Evolutionary conservation across 2,888 invertebrate genomes (phyloP), one percentile per base, ranked within the genome.

Genomic region (Phaedon cochleariae): DNA sequence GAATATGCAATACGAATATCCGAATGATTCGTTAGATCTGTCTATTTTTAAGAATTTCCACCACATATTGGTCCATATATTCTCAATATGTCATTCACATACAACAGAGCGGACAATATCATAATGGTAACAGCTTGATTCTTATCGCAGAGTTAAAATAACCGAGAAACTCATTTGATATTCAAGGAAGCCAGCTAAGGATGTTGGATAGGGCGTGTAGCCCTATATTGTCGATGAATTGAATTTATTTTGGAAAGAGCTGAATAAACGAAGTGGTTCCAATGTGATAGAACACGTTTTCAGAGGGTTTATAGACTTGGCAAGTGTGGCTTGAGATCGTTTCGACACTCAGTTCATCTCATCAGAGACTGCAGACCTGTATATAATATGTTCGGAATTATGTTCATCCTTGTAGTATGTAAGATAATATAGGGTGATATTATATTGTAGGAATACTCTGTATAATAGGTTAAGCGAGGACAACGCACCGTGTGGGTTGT

Each of bases 211-310:
- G 58, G 45, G 31, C 68, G 49, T 55, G 61, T 54, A 48, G 66
- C 61, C 49, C 66, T 66, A 66, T 69, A 69, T 69, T 69, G 69
- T 69, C 66, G 66, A 58, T 58, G 64, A 66, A 69, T 64, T 62
- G 64, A 69, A 64, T 69, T 69, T 66, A 69, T 69, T 64, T 58
- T 54, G 9, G 26, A 31, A 54, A 31, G 60, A 29, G 20, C 12
- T 46, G 63, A 63, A 65, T 59, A 57, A 55, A 53, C 65, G 65
- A 65, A 46, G 55, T 46, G 60, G 57, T 55, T 45, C 57, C 22
- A 57, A 31, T 45, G 46, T 48, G 60, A 57, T 46, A 52, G 57
- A 61, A 65, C 60, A 57, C 52, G 57, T 58, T 31, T 7, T 17
- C 10, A n/a, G 52, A 29, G 52, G 31, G 52, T 18, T 1, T 29